Evolutionary conservation across 92 coral and sea anemone species (phyloP).

Genomic region (Epizoanthus scotinus): DNA sequence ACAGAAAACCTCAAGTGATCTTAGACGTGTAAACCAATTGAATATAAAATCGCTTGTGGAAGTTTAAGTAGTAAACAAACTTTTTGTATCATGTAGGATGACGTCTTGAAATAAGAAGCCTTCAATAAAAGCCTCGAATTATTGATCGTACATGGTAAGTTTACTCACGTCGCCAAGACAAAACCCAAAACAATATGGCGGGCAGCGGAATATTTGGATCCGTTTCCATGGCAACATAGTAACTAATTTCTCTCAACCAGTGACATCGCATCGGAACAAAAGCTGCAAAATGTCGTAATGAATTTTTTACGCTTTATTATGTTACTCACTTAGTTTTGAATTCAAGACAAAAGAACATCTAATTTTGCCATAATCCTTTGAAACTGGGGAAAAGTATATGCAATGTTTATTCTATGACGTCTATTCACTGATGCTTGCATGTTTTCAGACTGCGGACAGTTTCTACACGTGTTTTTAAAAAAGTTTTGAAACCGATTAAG

Average conservation of each 20-base stretch:
- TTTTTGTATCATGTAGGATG: neutral
- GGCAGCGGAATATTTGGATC: slow-evolving; percentile 29
- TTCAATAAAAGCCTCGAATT: neutral
- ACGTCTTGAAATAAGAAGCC: slow-evolving; percentile 2
- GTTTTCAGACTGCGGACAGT: too few relatives aligned
- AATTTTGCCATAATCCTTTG: too few relatives aligned
- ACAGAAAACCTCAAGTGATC: neutral
- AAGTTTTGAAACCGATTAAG: too few relatives aligned
- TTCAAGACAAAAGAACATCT: neutral
- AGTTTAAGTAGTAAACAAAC: neutral
- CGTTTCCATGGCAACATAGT: slow-evolving; percentile 29
- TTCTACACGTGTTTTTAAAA: too few relatives aligned
- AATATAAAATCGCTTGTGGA: neutral
- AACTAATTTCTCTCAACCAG: slow-evolving; percentile 22
- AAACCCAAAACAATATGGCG: slow-evolving; percentile 31
- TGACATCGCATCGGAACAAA: slow-evolving; percentile 13
- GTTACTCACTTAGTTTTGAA: neutral
- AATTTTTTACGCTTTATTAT: slow-evolving; percentile 1
- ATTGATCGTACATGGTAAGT: neutral
- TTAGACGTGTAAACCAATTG: neutral
- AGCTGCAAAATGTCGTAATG: neutral
- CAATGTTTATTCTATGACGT: too few relatives aligned
- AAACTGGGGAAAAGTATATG: too few relatives aligned
- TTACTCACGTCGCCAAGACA: slow-evolving; percentile 41
- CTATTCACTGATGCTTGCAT: too few relatives aligned